phyloP scores from a whole-genome alignment of 2,797 vertebrate genomes.

The Mastacembelus armatus region DNA sequence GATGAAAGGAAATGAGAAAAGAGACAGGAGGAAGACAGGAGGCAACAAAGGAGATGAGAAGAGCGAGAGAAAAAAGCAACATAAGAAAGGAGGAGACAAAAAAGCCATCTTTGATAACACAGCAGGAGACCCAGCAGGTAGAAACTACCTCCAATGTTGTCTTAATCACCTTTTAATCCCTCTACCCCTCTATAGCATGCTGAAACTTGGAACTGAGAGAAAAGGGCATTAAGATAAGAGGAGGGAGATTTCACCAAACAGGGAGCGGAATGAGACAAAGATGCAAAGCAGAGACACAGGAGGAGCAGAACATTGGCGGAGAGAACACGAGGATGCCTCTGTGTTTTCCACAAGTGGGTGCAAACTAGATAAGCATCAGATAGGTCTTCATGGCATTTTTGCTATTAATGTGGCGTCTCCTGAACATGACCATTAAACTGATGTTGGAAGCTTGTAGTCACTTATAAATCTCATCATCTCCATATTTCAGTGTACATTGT shows the following conservation, averaged over 20 bases:
- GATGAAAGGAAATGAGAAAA: slow-evolving; percentile 54
- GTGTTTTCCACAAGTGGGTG: neutral
- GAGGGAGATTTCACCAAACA: slow-evolving; percentile 3
- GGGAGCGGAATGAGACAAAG: slow-evolving; percentile 8
- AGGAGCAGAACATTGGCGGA: neutral
- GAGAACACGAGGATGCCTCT: neutral
- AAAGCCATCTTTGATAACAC: slow-evolving; percentile 39
- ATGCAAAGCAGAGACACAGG: slow-evolving; percentile 5
- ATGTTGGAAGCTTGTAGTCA: neutral
- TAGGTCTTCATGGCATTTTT: neutral
- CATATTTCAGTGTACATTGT: too few relatives aligned
- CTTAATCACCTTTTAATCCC: slow-evolving; percentile 62
- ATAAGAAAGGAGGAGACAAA: slow-evolving; percentile 32
- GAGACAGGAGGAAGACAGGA: slow-evolving; percentile 18
- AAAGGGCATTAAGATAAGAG: slow-evolving; percentile 15
- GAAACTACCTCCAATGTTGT: slow-evolving; percentile 44
- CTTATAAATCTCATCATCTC: neutral
- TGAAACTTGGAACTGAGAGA: slow-evolving; percentile 32
- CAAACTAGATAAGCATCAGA: slow-evolving; percentile 1
- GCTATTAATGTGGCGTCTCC: neutral
- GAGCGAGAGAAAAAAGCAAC: neutral
- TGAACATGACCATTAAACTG: neutral
- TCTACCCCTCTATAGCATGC: slow-evolving; percentile 15
- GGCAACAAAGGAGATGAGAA: slow-evolving; percentile 24
- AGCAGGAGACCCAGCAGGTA: slow-evolving; percentile 54